Conservation (phyloP, 2,888 invertebrate species). For the Teleiodes luculella region DNA sequence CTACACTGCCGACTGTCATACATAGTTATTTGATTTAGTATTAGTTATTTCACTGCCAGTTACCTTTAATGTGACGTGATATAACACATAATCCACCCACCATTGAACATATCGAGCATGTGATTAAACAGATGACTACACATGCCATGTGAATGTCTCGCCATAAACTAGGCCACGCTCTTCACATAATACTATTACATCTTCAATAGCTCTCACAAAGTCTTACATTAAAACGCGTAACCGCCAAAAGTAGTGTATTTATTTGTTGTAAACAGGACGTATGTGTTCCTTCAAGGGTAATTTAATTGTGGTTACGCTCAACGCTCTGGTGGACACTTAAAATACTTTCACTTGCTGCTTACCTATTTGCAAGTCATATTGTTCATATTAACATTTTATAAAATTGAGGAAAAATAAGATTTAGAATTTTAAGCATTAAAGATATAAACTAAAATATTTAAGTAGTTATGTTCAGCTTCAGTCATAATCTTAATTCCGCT, state of each 20-base stretch:
- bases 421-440: too few species aligned
- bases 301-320: slow-evolving; percentile 29
- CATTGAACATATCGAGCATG: slow-evolving; percentile 27
- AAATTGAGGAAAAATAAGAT: neutral
- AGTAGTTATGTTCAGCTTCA: neutral
- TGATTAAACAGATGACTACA: slow-evolving; percentile 41
- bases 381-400: slow-evolving; percentile 4
- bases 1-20: too few species aligned
- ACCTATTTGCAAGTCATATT: slow-evolving; percentile 14
- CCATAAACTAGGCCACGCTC: slow-evolving; percentile 2
- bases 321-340: slow-evolving; percentile 27
- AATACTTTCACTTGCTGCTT: slow-evolving; percentile 29
- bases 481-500: neutral
- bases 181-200: slow-evolving; percentile 11
- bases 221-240: slow-evolving; percentile 4
- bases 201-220: neutral
- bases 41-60: too few species aligned
- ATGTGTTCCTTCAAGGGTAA: slow-evolving; percentile 23
- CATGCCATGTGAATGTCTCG: slow-evolving; percentile 35
- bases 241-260: neutral
- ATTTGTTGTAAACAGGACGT: slow-evolving; percentile 4
- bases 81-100: slow-evolving; percentile 5
- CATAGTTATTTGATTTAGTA: too few species aligned
- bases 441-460: neutral
- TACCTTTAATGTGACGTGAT: neutral